phyloP scores from a whole-genome alignment of 1,140 invertebrate genomes.

The Drosophila sp. region DNA sequence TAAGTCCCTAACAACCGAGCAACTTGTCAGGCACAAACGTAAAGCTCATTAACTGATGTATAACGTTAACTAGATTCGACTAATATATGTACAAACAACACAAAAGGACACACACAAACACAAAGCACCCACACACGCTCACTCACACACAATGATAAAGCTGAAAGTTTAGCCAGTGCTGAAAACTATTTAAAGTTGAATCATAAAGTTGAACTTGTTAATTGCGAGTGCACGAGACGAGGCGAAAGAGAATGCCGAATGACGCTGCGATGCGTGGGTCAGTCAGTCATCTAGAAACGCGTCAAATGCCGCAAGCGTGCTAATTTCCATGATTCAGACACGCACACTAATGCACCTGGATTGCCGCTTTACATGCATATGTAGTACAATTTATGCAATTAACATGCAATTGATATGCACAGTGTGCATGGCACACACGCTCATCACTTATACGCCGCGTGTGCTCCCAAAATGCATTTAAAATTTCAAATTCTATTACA shows the following conservation, averaged over 20 bases:
- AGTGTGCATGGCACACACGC: not conserved
- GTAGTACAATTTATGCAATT: constrained; percentile 39
- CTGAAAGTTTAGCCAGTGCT: constrained; percentile 18
- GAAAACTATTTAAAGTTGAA: constrained; percentile 24
- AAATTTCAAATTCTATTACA: constrained; percentile 5
- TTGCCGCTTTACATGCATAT: constrained; percentile 1
- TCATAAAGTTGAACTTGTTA: constrained; percentile 44
- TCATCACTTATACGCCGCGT: constrained; percentile 26
- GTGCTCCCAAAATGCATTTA: constrained; percentile 32
- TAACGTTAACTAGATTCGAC: constrained; percentile 7
- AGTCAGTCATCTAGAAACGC: constrained; percentile 29
- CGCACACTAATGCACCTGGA: not conserved
- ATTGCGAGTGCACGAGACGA: constrained; percentile 32
- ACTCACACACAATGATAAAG: not conserved
- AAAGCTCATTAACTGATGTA: constrained; percentile 29
- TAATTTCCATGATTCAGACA: constrained; percentile 42
- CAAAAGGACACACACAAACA: not conserved
- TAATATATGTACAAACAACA: not conserved
- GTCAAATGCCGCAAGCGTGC: constrained; percentile 37
- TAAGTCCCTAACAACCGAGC: not conserved
- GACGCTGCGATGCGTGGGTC: not conserved
- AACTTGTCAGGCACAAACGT: constrained; percentile 3
- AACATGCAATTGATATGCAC: constrained; percentile 40
- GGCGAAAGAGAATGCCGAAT: not conserved
- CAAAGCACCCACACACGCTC: not conserved